These are phyloP conservation scores for Ischnura elegans DNA, from an alignment of 2,888 invertebrate genomes.

Conservation along the genomic window DNA sequence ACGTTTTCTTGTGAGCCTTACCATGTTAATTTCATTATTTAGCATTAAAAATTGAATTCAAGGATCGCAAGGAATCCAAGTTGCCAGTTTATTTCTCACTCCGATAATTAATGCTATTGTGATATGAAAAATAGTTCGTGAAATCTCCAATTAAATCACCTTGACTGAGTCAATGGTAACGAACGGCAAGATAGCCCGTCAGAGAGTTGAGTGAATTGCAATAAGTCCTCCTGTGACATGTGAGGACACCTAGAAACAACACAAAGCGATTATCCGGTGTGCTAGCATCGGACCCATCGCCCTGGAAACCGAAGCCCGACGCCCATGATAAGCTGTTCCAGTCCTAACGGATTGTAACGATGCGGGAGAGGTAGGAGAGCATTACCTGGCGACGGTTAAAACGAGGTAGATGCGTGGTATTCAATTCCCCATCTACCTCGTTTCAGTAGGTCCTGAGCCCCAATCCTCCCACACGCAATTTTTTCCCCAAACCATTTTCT, in stretches of 20 bases:
- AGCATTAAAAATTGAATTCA: no score
- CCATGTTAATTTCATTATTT: no score
- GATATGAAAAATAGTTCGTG: no score
- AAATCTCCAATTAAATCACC: no score
- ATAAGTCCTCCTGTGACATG: background rate
- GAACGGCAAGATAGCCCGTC: no score
- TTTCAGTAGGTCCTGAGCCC: background rate
- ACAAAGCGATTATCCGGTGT: background rate
- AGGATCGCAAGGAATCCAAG: no score
- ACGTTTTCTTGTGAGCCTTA: no score
- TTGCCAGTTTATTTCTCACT: no score
- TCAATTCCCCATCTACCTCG: slow-evolving; percentile 9
- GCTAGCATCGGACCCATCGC: background rate
- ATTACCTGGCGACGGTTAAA: background rate
- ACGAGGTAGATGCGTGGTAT: background rate
- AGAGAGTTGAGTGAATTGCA: no score
- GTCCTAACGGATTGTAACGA: background rate
- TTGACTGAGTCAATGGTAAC: no score
- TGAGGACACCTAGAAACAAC: background rate
- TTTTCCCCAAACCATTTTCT: background rate
- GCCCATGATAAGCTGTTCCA: background rate
- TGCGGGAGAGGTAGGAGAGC: background rate
- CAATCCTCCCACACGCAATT: background rate
- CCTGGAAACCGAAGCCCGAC: background rate
- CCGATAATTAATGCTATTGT: no score